These are phyloP conservation scores for Polietes domitor DNA, from an alignment of 2,888 invertebrate genomes.

Conservation along the genomic window DNA sequence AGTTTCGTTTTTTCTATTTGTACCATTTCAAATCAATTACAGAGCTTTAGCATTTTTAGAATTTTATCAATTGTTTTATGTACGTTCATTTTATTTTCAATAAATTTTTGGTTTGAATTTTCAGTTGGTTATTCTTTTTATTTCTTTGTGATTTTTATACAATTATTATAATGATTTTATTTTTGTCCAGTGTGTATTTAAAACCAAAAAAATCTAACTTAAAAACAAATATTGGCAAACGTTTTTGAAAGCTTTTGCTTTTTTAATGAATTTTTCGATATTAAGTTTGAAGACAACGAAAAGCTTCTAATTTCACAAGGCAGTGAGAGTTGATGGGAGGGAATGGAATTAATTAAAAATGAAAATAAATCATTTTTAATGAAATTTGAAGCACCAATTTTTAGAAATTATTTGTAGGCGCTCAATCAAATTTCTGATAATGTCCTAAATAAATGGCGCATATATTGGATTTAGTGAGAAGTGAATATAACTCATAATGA, in stretches of 20 bases:
- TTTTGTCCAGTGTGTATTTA: not conserved
- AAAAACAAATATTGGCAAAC: constrained; percentile 11
- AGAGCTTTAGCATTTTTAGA: constrained; percentile 61
- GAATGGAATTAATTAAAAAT: not conserved
- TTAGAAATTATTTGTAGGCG: not conserved
- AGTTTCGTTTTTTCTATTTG: constrained; percentile 27
- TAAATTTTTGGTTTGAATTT: not conserved
- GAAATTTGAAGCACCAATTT: not conserved
- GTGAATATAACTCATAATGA: not conserved
- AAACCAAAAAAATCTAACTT: not conserved
- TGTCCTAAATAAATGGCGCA: no score
- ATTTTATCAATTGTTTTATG: constrained; percentile 15
- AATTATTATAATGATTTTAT: not conserved
- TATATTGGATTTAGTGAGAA: not conserved
- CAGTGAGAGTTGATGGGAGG: not conserved
- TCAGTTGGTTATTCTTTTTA: not conserved
- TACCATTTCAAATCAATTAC: constrained; percentile 63
- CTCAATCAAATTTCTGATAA: no score
- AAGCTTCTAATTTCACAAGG: not conserved
- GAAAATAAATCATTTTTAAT: not conserved
- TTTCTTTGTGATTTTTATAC: constrained; percentile 32
- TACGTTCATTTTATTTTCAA: not conserved
- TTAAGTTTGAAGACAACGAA: not conserved
- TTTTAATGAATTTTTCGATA: constrained; percentile 15
- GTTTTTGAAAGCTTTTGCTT: constrained; percentile 26